phyloP scores from a whole-genome alignment of 2,113 vertebrate species.

The Dendropsophus ebraccatus region DNA sequence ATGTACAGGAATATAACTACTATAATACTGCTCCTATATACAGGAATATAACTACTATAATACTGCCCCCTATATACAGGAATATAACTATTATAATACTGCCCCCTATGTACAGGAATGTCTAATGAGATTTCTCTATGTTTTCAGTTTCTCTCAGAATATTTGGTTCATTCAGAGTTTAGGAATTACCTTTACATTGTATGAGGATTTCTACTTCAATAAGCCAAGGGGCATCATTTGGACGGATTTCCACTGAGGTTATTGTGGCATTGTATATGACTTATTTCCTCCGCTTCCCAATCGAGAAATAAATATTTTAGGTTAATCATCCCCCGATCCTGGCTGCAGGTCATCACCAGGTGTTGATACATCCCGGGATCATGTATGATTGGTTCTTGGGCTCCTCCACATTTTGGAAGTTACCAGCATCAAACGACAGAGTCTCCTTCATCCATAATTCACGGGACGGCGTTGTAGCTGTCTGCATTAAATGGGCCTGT shows the following conservation, averaged over 20 bases:
- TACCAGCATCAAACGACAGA: slow-evolving; percentile 49
- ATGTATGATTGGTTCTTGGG: slow-evolving; percentile 16
- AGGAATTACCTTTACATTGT: neutral
- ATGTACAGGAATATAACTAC: slow-evolving; percentile 22
- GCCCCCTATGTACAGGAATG: too few species aligned
- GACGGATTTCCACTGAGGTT: neutral
- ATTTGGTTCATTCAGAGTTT: too few species aligned
- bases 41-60: slow-evolving; percentile 21
- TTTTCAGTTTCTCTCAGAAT: too few species aligned
- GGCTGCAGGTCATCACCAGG: neutral
- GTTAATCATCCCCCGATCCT: neutral
- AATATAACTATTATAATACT: too few species aligned
- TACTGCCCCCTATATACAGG: neutral
- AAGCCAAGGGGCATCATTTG: neutral
- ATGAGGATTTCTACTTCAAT: neutral
- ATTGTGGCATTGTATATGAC: neutral
- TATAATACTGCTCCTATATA: neutral
- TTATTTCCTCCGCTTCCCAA: neutral
- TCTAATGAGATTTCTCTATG: too few species aligned
- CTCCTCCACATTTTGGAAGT: slow-evolving; percentile 48
- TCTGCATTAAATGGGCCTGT: slow-evolving; percentile 64
- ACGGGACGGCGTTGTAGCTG: slow-evolving; percentile 61
- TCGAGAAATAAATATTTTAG: neutral
- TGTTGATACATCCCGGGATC: neutral
- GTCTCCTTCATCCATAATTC: slow-evolving; percentile 67